These are phyloP conservation scores for Erinaceus europaeus DNA, from an alignment of 2,113 vertebrate genomes.

Conservation along the genomic window DNA sequence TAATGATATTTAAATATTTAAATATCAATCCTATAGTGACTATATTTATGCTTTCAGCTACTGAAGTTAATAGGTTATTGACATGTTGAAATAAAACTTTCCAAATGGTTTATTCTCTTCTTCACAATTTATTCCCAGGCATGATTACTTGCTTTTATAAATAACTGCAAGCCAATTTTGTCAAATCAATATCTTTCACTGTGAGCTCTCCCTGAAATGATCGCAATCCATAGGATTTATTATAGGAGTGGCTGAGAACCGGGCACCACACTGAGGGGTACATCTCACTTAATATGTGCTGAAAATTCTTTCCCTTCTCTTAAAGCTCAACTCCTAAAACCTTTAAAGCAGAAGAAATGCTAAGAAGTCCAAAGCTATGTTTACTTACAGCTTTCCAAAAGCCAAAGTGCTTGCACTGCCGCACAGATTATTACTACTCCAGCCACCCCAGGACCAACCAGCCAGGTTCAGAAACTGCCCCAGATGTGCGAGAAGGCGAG, in stretches of 20 bases:
- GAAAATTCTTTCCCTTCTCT: not conserved
- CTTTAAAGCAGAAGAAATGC: constrained; percentile 13
- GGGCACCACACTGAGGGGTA: not conserved
- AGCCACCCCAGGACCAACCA: not conserved
- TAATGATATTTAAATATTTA: constrained; percentile 44
- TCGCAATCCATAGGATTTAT: not conserved
- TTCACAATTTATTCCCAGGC: not conserved
- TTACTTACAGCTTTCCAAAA: constrained; percentile 29
- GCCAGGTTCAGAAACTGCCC: constrained; percentile 24
- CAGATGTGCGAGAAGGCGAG: too few species aligned
- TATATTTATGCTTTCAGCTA: too few species aligned
- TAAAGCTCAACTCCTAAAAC: constrained; percentile 11
- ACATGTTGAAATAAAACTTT: constrained; percentile 43
- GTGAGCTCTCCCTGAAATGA: not conserved
- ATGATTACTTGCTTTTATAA: constrained; percentile 9
- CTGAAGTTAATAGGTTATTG: constrained; percentile 20
- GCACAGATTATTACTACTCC: not conserved
- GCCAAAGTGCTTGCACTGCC: not conserved
- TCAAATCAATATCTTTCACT: constrained; percentile 26
- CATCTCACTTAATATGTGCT: constrained; percentile 24
- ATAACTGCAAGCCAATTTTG: not conserved
- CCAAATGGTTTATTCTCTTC: not conserved
- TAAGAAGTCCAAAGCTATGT: not conserved
- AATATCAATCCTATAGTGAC: too few species aligned
- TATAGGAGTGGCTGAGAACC: not conserved